Conservation (phyloP, 2,113 vertebrate species). For the Hippocampus mohnikei region DNA sequence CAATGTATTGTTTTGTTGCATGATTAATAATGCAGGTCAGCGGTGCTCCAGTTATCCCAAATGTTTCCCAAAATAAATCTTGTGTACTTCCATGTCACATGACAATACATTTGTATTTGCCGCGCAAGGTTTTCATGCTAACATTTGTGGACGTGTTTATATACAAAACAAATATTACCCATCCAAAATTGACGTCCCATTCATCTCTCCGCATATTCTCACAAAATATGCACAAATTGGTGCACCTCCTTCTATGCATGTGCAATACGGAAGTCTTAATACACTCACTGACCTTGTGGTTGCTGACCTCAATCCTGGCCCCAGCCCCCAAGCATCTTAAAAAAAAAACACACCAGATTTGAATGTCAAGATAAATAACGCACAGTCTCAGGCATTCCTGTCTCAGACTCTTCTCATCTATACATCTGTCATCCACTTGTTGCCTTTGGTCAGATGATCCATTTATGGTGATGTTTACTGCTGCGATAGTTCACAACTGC, state of each 20-base stretch:
- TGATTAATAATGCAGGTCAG: constrained; percentile 37
- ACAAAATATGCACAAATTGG: constrained; percentile 47
- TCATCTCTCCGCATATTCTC: constrained; percentile 31
- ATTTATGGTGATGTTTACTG: constrained; percentile 2
- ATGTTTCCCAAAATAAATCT: constrained; percentile 23
- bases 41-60: constrained; percentile 32
- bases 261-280: constrained; percentile 59
- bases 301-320: constrained; percentile 61
- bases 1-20: constrained; percentile 24
- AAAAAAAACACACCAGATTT: constrained; percentile 50
- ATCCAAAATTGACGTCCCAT: constrained; percentile 6
- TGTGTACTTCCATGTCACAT: constrained; percentile 32
- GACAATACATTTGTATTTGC: constrained; percentile 48
- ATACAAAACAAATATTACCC: constrained; percentile 17
- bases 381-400: constrained; percentile 37
- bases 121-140: constrained; percentile 21
- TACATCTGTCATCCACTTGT: constrained; percentile 8
- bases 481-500: constrained; percentile 21
- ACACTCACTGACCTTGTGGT: constrained; percentile 57
- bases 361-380: constrained; percentile 45
- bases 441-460: not conserved
- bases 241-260: constrained; percentile 22
- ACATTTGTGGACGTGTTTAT: constrained; percentile 18
- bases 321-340: constrained; percentile 52
- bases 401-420: constrained; percentile 25